phyloP scores from a whole-genome alignment of 2,113 vertebrate genomes.

The Neodontobutis hainanensis region DNA sequence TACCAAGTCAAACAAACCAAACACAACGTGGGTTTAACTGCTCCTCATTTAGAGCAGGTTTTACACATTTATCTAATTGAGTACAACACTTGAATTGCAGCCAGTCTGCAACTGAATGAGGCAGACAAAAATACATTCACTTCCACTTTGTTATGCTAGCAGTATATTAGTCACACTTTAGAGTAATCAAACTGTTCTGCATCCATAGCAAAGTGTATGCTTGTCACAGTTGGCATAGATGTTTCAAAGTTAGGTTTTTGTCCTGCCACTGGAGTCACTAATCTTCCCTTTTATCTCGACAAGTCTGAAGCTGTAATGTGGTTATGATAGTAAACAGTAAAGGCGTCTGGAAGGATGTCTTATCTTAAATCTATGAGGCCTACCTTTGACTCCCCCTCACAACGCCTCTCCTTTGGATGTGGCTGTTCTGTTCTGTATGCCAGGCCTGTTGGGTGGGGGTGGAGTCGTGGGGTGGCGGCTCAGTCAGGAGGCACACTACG shows the following conservation, averaged over 20 bases:
- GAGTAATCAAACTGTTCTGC: slow-evolving; percentile 39
- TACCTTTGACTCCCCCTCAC: slow-evolving; percentile 58
- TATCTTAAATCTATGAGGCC: slow-evolving; percentile 73
- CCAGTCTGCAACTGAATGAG: slow-evolving; percentile 21
- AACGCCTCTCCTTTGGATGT: slow-evolving; percentile 51
- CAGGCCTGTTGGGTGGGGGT: slow-evolving; percentile 58
- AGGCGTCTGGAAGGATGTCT: slow-evolving; percentile 72
- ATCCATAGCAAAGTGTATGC: slow-evolving; percentile 39
- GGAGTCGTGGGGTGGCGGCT: slow-evolving; percentile 63
- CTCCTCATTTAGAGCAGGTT: slow-evolving; percentile 45
- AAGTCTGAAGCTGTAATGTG: slow-evolving; percentile 76
- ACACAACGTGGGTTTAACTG: slow-evolving; percentile 60
- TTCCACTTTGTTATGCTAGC: slow-evolving; percentile 43
- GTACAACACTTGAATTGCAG: slow-evolving; percentile 37
- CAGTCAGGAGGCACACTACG: slow-evolving; percentile 70
- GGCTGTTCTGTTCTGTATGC: slow-evolving; percentile 59
- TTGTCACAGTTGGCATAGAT: slow-evolving; percentile 48
- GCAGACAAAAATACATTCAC: slow-evolving; percentile 39
- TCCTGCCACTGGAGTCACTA: slow-evolving; percentile 58
- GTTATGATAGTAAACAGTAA: slow-evolving; percentile 75
- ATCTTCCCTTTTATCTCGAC: slow-evolving; percentile 75
- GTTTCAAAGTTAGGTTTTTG: slow-evolving; percentile 61
- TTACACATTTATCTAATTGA: slow-evolving; percentile 60
- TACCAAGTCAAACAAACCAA: slow-evolving; percentile 49
- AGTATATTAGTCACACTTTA: slow-evolving; percentile 49